phyloP scores from a whole-genome alignment of 2,888 invertebrate species.

The Lasioglossum villosulum region DNA sequence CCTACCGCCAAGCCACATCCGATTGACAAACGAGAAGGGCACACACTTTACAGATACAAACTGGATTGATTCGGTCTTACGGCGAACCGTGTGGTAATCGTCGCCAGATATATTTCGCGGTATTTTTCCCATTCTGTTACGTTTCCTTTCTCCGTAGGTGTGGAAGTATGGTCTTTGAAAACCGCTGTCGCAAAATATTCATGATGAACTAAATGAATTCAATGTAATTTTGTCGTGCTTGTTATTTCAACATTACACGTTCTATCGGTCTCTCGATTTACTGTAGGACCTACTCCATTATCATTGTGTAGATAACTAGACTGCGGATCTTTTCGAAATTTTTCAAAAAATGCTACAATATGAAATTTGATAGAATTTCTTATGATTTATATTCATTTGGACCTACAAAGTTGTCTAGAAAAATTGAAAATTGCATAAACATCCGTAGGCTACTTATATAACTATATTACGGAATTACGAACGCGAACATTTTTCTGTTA shows the following conservation, averaged over 20 bases:
- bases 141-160: conserved; percentile 83
- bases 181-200: conserved; percentile 62
- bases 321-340: no score
- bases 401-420: no score
- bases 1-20: conserved; percentile 60
- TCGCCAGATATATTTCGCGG: conserved; percentile 83
- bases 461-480: neutral
- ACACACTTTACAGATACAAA: neutral
- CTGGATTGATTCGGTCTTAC: conserved; percentile 62
- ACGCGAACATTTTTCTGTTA: neutral
- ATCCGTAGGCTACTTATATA: neutral
- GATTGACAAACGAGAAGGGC: neutral
- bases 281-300: neutral
- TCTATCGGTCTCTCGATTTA: neutral
- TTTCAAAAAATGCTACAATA: no score
- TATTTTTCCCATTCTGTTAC: conserved; percentile 85
- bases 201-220: neutral
- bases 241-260: neutral
- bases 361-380: no score
- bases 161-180: conserved; percentile 64
- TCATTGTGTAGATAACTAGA: neutral
- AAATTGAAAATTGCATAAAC: no score
- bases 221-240: no score
- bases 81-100: conserved; percentile 85
- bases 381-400: no score